Conservation (phyloP, 2,113 vertebrate genomes). For the Monarcha castaneiventris region DNA sequence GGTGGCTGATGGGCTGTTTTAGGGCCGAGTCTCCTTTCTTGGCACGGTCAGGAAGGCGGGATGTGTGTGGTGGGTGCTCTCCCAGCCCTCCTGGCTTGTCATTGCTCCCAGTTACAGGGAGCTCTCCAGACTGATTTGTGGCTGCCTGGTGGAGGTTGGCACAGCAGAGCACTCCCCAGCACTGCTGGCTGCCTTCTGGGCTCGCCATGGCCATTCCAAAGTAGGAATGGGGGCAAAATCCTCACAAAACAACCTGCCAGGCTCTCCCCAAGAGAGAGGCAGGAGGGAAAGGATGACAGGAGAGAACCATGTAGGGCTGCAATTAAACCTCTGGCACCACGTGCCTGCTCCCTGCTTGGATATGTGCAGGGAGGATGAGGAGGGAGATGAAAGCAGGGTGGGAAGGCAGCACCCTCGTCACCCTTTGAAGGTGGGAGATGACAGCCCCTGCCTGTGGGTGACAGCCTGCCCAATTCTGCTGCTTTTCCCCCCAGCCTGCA, state of each 20-base stretch:
- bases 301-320: neutral
- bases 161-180: rapidly evolving
- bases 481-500: neutral
- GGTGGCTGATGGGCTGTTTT: neutral
- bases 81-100: neutral
- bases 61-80: neutral
- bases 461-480: neutral
- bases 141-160: rapidly evolving
- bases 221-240: neutral
- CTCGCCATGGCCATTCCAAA: neutral
- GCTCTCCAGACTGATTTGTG: neutral
- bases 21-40: neutral
- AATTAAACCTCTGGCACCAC: neutral
- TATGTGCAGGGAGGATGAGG: neutral
- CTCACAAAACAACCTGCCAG: neutral
- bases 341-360: neutral
- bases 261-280: neutral
- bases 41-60: neutral
- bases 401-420: neutral
- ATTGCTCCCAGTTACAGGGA: neutral
- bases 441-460: neutral
- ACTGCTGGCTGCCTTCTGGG: neutral
- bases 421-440: neutral
- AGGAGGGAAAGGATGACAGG: neutral
- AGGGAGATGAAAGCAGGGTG: neutral